Evolutionary conservation across 2,797 vertebrate genomes (phyloP).

Genomic region (Pseudotriccus pelzelni): DNA sequence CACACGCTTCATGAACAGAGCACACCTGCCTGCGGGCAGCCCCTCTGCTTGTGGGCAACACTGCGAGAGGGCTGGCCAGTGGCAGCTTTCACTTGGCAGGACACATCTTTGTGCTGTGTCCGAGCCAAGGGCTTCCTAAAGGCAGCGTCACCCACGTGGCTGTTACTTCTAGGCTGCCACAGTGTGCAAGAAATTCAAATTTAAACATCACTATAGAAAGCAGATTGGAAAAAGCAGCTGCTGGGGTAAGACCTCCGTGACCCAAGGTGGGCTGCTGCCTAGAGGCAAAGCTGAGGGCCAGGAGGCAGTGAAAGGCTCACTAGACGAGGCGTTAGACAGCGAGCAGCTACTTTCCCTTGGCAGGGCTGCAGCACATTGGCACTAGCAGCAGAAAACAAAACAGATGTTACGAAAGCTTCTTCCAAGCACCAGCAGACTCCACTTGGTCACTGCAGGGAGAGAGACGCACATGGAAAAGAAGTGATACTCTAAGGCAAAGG

Average conservation of each 20-base stretch:
- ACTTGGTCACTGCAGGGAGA: constrained; percentile 58
- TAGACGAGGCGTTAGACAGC: background rate
- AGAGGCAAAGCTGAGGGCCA: constrained; percentile 6
- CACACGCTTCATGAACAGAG: constrained; percentile 18
- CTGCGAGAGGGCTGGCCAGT: background rate
- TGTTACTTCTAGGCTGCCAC: background rate
- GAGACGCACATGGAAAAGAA: constrained; percentile 39
- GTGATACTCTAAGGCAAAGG: constrained; percentile 51
- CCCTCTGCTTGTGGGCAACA: background rate
- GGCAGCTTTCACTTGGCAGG: background rate
- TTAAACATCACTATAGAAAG: constrained; percentile 45
- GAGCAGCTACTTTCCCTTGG: constrained; percentile 21
- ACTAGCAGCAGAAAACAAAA: constrained; percentile 62
- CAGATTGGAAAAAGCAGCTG: constrained; percentile 50
- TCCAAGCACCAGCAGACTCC: constrained; percentile 53
- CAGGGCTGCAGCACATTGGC: constrained; percentile 51
- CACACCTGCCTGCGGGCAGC: background rate
- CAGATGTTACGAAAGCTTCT: constrained; percentile 66
- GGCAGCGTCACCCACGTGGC: background rate
- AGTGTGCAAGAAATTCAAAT: constrained; percentile 15
- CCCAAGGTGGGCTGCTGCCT: background rate
- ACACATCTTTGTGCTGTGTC: background rate
- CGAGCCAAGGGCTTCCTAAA: background rate
- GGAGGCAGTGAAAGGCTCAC: constrained; percentile 23
- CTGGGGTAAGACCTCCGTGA: background rate